These are phyloP conservation scores for Paradoxurus hermaphroditus DNA, from an alignment of 2,113 vertebrate species.

Conservation along the genomic window DNA sequence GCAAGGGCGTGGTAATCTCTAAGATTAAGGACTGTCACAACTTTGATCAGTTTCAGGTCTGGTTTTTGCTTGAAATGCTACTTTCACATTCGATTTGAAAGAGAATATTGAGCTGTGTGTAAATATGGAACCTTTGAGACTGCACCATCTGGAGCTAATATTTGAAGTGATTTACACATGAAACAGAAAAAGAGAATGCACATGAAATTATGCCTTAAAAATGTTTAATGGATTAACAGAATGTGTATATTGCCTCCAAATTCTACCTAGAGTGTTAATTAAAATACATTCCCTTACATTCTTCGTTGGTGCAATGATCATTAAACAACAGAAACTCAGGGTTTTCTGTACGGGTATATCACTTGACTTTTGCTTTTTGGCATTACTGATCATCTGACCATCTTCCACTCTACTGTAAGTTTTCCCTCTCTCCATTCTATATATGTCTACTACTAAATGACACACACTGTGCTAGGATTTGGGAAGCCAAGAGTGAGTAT, in stretches of 20 bases:
- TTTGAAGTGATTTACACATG: conserved; percentile 49
- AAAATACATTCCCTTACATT: background rate
- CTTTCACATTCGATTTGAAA: conserved; percentile 32
- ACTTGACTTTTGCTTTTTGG: background rate
- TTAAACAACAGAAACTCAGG: background rate
- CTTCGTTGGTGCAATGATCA: background rate
- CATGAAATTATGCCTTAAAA: background rate
- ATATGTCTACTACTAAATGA: background rate
- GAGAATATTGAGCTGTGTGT: background rate
- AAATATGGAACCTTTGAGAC: conserved; percentile 37
- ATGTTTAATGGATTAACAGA: background rate
- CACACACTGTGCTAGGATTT: background rate
- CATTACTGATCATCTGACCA: background rate
- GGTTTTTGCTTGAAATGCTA: background rate
- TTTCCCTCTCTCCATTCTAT: background rate
- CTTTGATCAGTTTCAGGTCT: conserved; percentile 1
- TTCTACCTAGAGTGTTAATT: background rate
- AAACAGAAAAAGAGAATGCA: conserved; percentile 6
- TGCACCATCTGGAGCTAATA: conserved; percentile 22
- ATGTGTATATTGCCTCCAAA: background rate
- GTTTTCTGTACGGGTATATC: background rate
- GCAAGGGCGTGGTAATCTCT: background rate
- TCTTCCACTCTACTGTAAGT: background rate
- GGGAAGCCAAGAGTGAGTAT: background rate
- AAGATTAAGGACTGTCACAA: background rate